A percentile compares a stretch with the other conserved stretches of the same genome.
Conservation (phyloP, 2,888 invertebrate species). For the Sepiola atlantica region DNA sequence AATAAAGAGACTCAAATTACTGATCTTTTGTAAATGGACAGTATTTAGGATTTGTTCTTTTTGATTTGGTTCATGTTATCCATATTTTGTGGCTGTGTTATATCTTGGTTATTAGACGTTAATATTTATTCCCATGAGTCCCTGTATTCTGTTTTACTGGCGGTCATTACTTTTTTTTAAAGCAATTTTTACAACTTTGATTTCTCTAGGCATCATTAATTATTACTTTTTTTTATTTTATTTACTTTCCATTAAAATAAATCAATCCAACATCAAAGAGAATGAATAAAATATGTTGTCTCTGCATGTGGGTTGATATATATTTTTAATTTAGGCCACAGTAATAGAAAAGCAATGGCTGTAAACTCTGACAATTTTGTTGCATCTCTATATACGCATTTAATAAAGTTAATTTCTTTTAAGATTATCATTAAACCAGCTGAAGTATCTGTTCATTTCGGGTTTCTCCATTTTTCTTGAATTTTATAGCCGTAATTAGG, state of each 20-base stretch:
- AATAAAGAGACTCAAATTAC: background rate
- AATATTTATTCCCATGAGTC: background rate
- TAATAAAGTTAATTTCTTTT: background rate
- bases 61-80: background rate
- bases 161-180: background rate
- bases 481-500: too few relatives aligned
- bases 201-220: background rate
- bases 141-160: background rate
- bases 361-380: background rate
- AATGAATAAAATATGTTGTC: background rate
- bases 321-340: background rate
- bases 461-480: too few relatives aligned
- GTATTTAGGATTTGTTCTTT: background rate
- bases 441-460: too few relatives aligned
- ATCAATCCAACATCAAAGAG: background rate
- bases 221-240: background rate
- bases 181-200: background rate
- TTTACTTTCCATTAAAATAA: background rate
- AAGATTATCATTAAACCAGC: background rate
- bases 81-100: background rate
- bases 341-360: background rate
- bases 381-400: background rate
- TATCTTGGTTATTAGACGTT: background rate
- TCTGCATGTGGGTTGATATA: background rate
- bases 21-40: background rate